Conservation (phyloP, 2,888 invertebrate species). For the Actias luna region DNA sequence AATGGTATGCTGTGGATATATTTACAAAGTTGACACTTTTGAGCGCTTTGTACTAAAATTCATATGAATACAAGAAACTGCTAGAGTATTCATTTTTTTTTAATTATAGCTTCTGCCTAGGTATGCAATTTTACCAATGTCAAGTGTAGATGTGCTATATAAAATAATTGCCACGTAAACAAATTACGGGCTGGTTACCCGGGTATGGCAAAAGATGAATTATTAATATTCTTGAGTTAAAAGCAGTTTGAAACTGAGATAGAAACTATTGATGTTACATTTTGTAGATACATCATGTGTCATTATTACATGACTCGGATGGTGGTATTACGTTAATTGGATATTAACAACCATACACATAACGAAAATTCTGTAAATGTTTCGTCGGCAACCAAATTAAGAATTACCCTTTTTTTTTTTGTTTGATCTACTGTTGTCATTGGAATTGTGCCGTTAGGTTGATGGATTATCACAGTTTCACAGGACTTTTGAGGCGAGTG, state of each 20-base stretch:
- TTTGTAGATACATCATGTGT: not conserved
- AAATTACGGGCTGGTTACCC: not conserved
- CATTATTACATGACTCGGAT: not conserved
- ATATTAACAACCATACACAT: not conserved
- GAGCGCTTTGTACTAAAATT: not conserved
- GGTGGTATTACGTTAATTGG: not conserved
- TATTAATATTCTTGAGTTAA: not conserved
- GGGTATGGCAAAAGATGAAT: not conserved
- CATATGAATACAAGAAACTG: too few species aligned
- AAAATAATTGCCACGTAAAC: too few species aligned
- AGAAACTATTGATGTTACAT: not conserved
- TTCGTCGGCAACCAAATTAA: not conserved
- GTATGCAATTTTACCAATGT: too few species aligned
- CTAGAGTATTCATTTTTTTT: too few species aligned
- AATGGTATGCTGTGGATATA: constrained; percentile 6
- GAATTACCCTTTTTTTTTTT: too few species aligned
- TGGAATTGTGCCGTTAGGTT: too few species aligned
- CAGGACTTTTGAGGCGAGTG: too few species aligned
- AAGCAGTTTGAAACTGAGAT: not conserved
- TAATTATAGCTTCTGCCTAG: too few species aligned
- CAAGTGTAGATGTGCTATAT: too few species aligned
- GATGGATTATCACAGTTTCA: too few species aligned
- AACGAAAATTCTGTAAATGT: not conserved
- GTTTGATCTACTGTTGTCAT: too few species aligned
- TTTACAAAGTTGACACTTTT: constrained; percentile 12